Conservation (phyloP, 23 tunicate species). For the Trididemnum clinides region DNA sequence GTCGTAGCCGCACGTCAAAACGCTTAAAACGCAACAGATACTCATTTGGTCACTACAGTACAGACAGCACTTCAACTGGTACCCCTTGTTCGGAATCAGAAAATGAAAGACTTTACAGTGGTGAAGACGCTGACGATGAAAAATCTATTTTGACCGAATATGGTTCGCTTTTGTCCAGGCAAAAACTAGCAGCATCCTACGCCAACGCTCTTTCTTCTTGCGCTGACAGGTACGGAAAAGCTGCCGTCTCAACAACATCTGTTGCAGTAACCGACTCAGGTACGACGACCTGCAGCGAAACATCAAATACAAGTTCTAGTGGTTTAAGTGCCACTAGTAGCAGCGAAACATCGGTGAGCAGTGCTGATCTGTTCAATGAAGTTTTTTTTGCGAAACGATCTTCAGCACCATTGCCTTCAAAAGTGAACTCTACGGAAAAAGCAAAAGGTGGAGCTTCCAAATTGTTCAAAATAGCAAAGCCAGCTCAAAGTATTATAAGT, state of each 20-base stretch:
- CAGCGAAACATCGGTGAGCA: constrained; percentile 84
- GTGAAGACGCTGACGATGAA: constrained; percentile 95
- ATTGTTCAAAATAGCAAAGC: constrained; percentile 46
- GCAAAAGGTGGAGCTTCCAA: constrained; percentile 45
- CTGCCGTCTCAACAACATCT: constrained; percentile 8
- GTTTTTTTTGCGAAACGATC: constrained; percentile 32
- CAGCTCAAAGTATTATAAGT: constrained; percentile 43
- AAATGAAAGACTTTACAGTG: constrained; percentile 47
- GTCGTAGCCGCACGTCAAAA: constrained; percentile 39
- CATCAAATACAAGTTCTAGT: constrained; percentile 73
- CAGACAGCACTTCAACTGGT: constrained; percentile 57
- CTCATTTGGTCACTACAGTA: constrained; percentile 29
- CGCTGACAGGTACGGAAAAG: constrained; percentile 24
- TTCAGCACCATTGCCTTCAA: constrained; percentile 26
- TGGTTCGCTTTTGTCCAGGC: constrained; percentile 60
- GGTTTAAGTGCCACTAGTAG: constrained; percentile 77
- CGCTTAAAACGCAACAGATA: neutral
- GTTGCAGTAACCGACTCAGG: constrained; percentile 85
- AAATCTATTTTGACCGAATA: constrained; percentile 80
- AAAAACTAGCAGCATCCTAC: constrained; percentile 18
- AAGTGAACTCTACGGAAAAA: constrained; percentile 36
- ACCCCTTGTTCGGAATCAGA: constrained; percentile 45
- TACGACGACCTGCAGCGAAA: constrained; percentile 92
- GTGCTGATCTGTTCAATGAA: constrained; percentile 58
- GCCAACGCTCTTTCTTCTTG: constrained; percentile 10